phyloP scores from a whole-genome alignment of 1,140 invertebrate genomes.

The Brachionus sp. region DNA sequence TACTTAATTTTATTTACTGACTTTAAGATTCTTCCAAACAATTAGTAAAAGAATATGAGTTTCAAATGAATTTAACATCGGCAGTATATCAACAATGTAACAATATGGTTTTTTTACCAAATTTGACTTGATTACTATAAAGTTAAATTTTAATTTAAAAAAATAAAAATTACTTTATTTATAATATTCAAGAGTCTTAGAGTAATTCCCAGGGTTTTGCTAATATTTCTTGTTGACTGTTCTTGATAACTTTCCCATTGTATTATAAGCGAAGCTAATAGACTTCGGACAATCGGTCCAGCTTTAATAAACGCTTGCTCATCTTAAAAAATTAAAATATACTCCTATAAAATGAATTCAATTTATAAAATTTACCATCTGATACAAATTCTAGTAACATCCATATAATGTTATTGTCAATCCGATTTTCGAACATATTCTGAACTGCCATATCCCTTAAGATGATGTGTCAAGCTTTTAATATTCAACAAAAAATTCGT shows the following conservation, averaged over 20 bases:
- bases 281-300: slow-evolving; percentile 26
- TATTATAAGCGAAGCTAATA: slow-evolving; percentile 10
- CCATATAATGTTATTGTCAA: slow-evolving; percentile 28
- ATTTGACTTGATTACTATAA: not conserved
- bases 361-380: slow-evolving; percentile 9
- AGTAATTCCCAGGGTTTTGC: slow-evolving; percentile 12
- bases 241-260: slow-evolving; percentile 46
- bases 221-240: slow-evolving; percentile 25
- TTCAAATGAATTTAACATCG: slow-evolving; percentile 24
- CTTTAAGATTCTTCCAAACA: slow-evolving; percentile 28
- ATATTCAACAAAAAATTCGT: not conserved
- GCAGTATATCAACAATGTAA: slow-evolving; percentile 29
- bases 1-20: not conserved
- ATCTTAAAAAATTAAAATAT: not conserved
- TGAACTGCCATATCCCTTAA: slow-evolving; percentile 28
- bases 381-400: slow-evolving; percentile 28
- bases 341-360: not conserved
- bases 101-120: slow-evolving; percentile 15
- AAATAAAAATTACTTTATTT: slow-evolving; percentile 20
- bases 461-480: not conserved
- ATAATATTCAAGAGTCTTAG: not conserved
- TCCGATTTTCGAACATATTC: not conserved
- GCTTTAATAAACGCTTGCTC: slow-evolving; percentile 41
- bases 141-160: not conserved
- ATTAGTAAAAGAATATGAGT: slow-evolving; percentile 34